Evolutionary conservation across 2,888 invertebrate genomes (phyloP).

Genomic region (Metacarcinus magister): DNA sequence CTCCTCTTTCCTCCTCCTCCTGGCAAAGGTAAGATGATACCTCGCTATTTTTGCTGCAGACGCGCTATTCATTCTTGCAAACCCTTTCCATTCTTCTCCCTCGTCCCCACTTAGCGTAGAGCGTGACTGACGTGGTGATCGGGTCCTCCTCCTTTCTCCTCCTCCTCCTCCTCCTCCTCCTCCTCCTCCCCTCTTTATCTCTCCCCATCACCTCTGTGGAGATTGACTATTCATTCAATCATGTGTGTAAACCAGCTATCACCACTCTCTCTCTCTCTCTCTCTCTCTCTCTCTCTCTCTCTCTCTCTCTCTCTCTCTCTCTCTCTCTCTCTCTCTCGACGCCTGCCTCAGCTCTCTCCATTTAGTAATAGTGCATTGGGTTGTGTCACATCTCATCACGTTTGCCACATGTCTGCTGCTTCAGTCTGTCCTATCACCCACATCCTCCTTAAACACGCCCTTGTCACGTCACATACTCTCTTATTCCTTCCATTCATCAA

Average conservation of each 20-base stretch:
- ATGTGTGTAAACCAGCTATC: no score
- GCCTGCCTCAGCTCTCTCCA: neutral
- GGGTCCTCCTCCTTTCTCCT: neutral
- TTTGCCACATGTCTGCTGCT: no score
- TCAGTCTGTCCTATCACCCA: no score
- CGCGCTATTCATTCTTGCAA: neutral
- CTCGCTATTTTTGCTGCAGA: neutral
- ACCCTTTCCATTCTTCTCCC: neutral
- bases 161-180: neutral
- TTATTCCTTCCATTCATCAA: no score
- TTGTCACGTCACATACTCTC: no score
- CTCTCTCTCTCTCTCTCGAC: neutral
- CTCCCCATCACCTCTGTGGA: no score
- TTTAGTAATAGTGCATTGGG: no score
- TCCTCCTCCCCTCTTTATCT: neutral
- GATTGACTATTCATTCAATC: no score
- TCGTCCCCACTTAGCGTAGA: neutral
- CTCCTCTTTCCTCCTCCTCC: neutral
- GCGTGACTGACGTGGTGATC: neutral
- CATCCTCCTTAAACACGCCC: no score
- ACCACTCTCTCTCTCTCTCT: neutral
- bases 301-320: slow-evolving; percentile 26
- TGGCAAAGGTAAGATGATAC: neutral
- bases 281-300: slow-evolving; percentile 19
- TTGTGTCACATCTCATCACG: no score